Base-by-base conservation (phyloP, 2,113 vertebrate genomes). In the Lamprotornis superbus region DNA sequence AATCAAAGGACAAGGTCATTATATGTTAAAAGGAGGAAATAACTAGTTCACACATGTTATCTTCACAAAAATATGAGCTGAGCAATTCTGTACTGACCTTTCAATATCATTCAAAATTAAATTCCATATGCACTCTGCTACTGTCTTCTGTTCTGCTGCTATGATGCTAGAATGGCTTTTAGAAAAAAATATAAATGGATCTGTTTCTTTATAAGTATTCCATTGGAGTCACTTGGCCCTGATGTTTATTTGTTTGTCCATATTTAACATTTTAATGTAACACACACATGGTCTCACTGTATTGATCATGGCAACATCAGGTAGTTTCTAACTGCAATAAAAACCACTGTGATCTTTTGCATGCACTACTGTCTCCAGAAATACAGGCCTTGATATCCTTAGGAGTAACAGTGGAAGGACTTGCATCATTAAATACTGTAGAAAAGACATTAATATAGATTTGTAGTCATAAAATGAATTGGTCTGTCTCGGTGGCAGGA, bases 1-100 rank as follows among this genome's bases (percentile, higher is more conserved):
- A 97, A 94, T 97, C 97, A 97, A 86, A 77, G 95, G 95, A 95
- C 96, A 97, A 97, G 93, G 95, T 97, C 97, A 97, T 68, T 92
- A 79, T 87, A 40, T 96, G 88, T 96, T 96, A 96, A 97, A 96
- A 83, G 84, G 91, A 94, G 85, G 94, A 96, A 95, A 89, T 96
- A 97, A 89, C 64, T 71, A 93, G 89, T 97, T 97, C 93, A 95
- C 88, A 82, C 81, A 35, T 96, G 94, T 91, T 96, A 92, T 91
- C 69, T 68, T 90, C 87, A 80, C 69, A 77, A 92, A 97, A 97
- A 96, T 91, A 96, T 42, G 83, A 96, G 93, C 93, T 89, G 90
- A 92, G 92, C 65, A 88, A 84, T 94, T 97, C 94, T 80, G 94
- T 33, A 28, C 35, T 95, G 96, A 97, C 95, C 97, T 97, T 97